These are phyloP conservation scores for Scaptomyza parva DNA, from an alignment of 2,888 invertebrate species.

Conservation along the genomic window DNA sequence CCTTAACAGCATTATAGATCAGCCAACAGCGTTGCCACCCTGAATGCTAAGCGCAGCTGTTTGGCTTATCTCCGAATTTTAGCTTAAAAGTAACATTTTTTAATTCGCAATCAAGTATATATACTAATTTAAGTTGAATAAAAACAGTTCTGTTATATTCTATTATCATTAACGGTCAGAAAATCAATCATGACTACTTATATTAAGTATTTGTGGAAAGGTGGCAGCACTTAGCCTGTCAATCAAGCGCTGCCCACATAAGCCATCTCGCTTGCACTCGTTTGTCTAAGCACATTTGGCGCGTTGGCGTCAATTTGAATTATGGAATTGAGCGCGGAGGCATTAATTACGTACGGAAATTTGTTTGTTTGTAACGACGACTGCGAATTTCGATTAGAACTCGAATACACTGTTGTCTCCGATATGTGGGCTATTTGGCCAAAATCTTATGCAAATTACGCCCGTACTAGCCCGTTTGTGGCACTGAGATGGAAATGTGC, in stretches of 20 bases:
- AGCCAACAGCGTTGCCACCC: conserved; percentile 52
- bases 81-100: conserved; percentile 10
- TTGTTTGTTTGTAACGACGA: conserved; percentile 47
- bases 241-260: conserved; percentile 24
- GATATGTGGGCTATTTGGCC: conserved; percentile 59
- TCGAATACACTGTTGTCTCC: conserved; percentile 41
- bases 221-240: conserved; percentile 45
- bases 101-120: conserved; percentile 5
- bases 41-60: conserved; percentile 51
- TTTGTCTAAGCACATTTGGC: conserved; percentile 47
- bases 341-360: conserved; percentile 74
- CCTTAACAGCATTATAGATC: conserved; percentile 53
- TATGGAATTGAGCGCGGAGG: conserved; percentile 44
- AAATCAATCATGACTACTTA: neutral
- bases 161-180: neutral
- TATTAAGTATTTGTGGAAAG: neutral
- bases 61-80: conserved; percentile 40
- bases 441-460: conserved; percentile 70
- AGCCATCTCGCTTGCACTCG: conserved; percentile 46
- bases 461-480: conserved; percentile 26
- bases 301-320: conserved; percentile 77
- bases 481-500: conserved; percentile 41
- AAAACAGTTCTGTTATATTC: neutral
- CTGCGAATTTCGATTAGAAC: conserved; percentile 51
- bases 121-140: conserved; percentile 26